Percentiles rank a stretch among this genome's conserved stretches.
phyloP scores from a whole-genome alignment of 2,888 invertebrate species.

The Pachycephus smyrnensis region DNA sequence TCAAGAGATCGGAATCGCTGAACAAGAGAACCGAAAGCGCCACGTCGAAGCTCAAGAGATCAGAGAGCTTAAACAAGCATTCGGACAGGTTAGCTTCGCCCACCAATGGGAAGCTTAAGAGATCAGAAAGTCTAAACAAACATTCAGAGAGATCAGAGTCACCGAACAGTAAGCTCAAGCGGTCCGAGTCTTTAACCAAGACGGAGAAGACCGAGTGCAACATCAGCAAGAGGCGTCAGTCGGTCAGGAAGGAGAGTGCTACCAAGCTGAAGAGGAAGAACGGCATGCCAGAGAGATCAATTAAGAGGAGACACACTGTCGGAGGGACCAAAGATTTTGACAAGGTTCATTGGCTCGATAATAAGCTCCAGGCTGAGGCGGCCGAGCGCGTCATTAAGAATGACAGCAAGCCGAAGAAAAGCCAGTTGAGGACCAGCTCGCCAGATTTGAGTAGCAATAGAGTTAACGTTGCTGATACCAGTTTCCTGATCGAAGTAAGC shows the following conservation, averaged over 20 bases:
- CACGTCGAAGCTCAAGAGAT: constrained; percentile 71
- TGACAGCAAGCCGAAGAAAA: constrained; percentile 70
- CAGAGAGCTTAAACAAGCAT: constrained; percentile 74
- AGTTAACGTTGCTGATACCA: constrained; percentile 55
- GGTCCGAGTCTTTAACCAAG: constrained; percentile 77
- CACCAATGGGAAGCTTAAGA: constrained; percentile 54
- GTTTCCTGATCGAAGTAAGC: constrained; percentile 70
- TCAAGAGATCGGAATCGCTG: constrained; percentile 75
- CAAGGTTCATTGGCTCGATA: constrained; percentile 72
- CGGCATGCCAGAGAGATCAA: constrained; percentile 84
- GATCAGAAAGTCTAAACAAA: constrained; percentile 65
- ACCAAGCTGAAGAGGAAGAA: constrained; percentile 81
- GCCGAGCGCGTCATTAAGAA: constrained; percentile 66
- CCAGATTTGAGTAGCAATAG: constrained; percentile 71
- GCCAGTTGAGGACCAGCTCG: constrained; percentile 72
- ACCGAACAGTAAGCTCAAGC: constrained; percentile 68
- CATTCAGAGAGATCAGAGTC: constrained; percentile 56
- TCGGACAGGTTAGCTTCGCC: constrained; percentile 57
- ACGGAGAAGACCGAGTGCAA: constrained; percentile 84
- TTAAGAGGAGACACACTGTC: constrained; percentile 91
- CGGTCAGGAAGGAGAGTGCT: constrained; percentile 68
- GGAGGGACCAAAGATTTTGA: constrained; percentile 92
- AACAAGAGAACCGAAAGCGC: constrained; percentile 71
- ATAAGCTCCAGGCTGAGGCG: constrained; percentile 68
- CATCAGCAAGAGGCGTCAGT: constrained; percentile 76